Percentiles rank a stretch among this genome's conserved stretches.
phyloP scores from a whole-genome alignment of 2,888 invertebrate genomes.

The Rugalucina vietnamica region DNA sequence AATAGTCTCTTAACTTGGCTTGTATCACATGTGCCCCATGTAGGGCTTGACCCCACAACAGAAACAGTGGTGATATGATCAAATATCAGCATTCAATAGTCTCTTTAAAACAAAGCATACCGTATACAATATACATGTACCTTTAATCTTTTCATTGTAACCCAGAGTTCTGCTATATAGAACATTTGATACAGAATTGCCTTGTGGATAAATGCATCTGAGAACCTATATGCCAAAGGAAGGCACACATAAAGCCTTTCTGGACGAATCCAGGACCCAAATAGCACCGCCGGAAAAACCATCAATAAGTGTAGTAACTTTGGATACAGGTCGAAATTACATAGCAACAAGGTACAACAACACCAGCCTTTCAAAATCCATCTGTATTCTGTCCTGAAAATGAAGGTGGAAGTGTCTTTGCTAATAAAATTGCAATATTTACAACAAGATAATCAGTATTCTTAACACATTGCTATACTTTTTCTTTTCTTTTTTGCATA shows the following conservation, averaged over 20 bases:
- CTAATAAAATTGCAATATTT: too few species aligned
- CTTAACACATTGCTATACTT: too few species aligned
- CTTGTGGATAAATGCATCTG: neutral
- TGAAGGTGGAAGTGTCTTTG: neutral
- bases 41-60: too few species aligned
- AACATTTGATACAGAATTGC: conserved; percentile 20
- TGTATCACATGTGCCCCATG: too few species aligned
- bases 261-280: neutral
- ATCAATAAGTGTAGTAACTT: neutral
- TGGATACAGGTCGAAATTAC: conserved; percentile 6
- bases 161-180: conserved; percentile 3
- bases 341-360: neutral
- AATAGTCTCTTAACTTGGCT: too few species aligned
- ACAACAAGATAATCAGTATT: too few species aligned
- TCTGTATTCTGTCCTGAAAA: conserved; percentile 42
- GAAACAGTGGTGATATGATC: too few species aligned
- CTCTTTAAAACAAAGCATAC: too few species aligned
- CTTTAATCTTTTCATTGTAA: conserved; percentile 13
- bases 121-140: too few species aligned
- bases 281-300: neutral
- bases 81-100: too few species aligned
- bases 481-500: too few species aligned
- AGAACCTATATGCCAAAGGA: neutral
- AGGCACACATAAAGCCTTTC: neutral
- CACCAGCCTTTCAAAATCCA: conserved; percentile 8